Conservation (phyloP, 2,888 invertebrate genomes). For the Sarcophaga variegata region DNA sequence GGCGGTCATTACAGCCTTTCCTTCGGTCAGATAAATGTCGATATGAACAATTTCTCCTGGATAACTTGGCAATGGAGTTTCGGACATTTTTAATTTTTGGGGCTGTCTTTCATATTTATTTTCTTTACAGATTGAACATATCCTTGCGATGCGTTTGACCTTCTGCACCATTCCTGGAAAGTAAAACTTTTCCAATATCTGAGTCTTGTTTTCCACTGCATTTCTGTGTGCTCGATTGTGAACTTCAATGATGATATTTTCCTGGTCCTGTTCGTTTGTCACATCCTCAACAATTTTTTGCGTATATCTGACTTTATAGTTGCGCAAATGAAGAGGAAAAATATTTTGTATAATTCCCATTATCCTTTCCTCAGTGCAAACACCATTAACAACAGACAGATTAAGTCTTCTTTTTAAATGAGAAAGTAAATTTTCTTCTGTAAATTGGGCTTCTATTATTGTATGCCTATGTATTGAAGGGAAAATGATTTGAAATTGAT, state of each 20-base stretch:
- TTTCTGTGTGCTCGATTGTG: no score
- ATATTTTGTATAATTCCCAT: neutral
- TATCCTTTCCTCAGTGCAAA: neutral
- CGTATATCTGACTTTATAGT: neutral
- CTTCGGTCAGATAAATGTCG: conserved; percentile 28
- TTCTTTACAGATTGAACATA: conserved; percentile 36
- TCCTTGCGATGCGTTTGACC: no score
- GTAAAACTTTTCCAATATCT: conserved; percentile 43
- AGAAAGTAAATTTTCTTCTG: no score
- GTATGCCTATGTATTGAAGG: no score
- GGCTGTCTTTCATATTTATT: conserved; percentile 54
- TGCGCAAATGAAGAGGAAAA: neutral
- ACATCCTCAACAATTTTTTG: conserved; percentile 20
- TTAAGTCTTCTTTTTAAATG: neutral
- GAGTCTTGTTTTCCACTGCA: conserved; percentile 58
- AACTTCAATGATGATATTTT: conserved; percentile 22
- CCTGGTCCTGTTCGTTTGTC: conserved; percentile 36
- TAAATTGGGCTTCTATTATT: no score
- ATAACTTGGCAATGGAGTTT: conserved; percentile 61
- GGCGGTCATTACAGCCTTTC: conserved; percentile 39
- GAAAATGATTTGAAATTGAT: no score
- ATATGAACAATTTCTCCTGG: conserved; percentile 61
- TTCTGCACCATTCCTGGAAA: conserved; percentile 5
- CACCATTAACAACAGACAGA: neutral
- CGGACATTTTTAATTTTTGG: neutral